Percentiles rank a stretch among this genome's conserved stretches.
Conservation (phyloP, 2,888 invertebrate genomes). For the Scaptomyza caliginosa region DNA sequence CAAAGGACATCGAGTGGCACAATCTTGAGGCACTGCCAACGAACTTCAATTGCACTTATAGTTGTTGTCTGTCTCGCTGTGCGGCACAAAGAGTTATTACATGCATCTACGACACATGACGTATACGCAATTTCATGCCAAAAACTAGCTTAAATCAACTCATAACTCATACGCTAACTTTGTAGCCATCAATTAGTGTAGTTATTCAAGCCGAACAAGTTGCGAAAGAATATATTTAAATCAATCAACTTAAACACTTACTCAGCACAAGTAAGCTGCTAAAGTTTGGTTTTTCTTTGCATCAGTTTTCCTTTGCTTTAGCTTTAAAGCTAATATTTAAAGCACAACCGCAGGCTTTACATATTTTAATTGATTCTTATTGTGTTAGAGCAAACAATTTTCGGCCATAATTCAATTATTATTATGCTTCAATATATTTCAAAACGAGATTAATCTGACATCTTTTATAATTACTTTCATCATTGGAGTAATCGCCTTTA, state of each 20-base stretch:
- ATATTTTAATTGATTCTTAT: not conserved
- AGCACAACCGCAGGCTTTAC: not conserved
- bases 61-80: conserved; percentile 29
- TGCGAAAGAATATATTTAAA: not conserved
- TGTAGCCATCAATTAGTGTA: conserved; percentile 49
- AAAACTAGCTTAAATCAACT: conserved; percentile 13
- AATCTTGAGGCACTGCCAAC: conserved; percentile 64
- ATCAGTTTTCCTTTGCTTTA: too few relatives aligned
- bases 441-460: not conserved
- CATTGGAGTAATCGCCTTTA: not conserved
- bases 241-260: not conserved
- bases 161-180: conserved; percentile 26
- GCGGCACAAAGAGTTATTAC: conserved; percentile 54
- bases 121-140: conserved; percentile 47
- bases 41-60: conserved; percentile 77
- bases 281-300: too few relatives aligned
- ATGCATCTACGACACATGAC: conserved; percentile 47
- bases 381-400: not conserved
- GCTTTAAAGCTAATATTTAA: too few relatives aligned
- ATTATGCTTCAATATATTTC: not conserved
- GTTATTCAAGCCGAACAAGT: conserved; percentile 14
- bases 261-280: too few relatives aligned
- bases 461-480: not conserved
- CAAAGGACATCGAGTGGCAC: conserved; percentile 71
- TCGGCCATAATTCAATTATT: not conserved